These are phyloP conservation scores for Reticulitermes lucifugus DNA, from an alignment of 2,888 invertebrate species.

Conservation along the genomic window DNA sequence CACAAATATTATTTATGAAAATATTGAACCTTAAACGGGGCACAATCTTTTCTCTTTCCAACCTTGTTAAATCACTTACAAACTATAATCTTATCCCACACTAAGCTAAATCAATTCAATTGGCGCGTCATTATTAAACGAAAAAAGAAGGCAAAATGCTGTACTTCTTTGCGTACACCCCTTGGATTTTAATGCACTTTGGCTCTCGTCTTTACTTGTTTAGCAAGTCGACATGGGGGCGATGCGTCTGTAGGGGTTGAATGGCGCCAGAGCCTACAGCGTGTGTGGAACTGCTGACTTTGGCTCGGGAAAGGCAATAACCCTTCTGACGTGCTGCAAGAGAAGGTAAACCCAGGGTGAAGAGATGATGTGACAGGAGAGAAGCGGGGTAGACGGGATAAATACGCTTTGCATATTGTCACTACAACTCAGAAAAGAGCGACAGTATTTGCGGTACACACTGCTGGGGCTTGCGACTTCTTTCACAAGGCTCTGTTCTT, in stretches of 20 bases:
- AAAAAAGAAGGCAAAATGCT: no score
- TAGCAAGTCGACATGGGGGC: conserved; percentile 1
- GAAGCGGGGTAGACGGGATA: background rate
- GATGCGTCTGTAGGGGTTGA: background rate
- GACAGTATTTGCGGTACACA: no score
- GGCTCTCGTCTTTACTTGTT: background rate
- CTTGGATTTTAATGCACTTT: background rate
- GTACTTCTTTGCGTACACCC: background rate
- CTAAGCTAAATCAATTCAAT: no score
- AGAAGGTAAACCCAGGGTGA: background rate
- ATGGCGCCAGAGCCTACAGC: background rate
- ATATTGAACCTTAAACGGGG: no score
- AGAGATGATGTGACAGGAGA: background rate
- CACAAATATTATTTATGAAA: no score
- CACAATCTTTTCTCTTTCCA: no score
- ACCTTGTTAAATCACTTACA: no score
- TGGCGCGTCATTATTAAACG: no score
- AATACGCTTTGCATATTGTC: background rate
- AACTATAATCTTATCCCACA: no score
- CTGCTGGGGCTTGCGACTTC: no score
- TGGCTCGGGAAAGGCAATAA: background rate
- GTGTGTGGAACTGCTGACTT: conserved; percentile 10
- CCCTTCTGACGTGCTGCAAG: background rate
- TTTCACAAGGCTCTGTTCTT: no score
- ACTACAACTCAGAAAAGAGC: background rate